Evolutionary conservation across 2,888 invertebrate genomes (phyloP).

Genomic region (Macaria liturata): DNA sequence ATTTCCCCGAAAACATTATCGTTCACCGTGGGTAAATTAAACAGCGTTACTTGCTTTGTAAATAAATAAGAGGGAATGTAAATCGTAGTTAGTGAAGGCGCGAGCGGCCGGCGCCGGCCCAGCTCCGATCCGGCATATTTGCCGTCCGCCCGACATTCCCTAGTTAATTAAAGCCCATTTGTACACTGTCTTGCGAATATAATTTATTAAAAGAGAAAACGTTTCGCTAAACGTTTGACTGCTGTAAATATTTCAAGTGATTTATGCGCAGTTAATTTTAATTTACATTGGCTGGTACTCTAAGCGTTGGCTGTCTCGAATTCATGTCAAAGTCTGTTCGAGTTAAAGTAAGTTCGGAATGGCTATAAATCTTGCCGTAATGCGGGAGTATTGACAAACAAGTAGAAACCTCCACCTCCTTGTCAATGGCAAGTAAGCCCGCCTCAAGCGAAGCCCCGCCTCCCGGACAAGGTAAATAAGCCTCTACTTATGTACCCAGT

Average conservation of each 20-base stretch:
- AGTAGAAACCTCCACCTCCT: constrained; percentile 70
- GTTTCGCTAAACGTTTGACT: constrained; percentile 59
- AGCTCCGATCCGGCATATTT: constrained; percentile 66
- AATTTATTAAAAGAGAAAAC: constrained; percentile 72
- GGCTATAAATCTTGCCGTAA: constrained; percentile 34
- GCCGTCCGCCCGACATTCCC: constrained; percentile 73
- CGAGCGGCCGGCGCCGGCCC: constrained; percentile 37
- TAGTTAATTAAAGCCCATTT: constrained; percentile 81
- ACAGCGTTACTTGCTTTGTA: constrained; percentile 51
- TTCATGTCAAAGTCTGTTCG: constrained; percentile 2
- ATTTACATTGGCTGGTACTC: not conserved
- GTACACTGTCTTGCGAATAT: constrained; percentile 75
- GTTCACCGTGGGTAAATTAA: constrained; percentile 47
- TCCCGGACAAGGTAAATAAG: constrained; percentile 74
- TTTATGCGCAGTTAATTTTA: constrained; percentile 21
- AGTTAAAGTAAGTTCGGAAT: constrained; percentile 1
- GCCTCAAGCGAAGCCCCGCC: constrained; percentile 79
- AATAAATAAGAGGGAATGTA: constrained; percentile 69
- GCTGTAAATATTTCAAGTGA: constrained; percentile 41
- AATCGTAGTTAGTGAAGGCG: constrained; percentile 65
- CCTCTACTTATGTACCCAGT: constrained; percentile 64
- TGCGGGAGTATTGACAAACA: constrained; percentile 63
- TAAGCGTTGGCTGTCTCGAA: not conserved
- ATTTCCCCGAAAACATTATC: constrained; percentile 40
- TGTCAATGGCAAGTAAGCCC: constrained; percentile 80